phyloP scores from a whole-genome alignment of 2,888 invertebrate genomes.

The Villa cingulata region DNA sequence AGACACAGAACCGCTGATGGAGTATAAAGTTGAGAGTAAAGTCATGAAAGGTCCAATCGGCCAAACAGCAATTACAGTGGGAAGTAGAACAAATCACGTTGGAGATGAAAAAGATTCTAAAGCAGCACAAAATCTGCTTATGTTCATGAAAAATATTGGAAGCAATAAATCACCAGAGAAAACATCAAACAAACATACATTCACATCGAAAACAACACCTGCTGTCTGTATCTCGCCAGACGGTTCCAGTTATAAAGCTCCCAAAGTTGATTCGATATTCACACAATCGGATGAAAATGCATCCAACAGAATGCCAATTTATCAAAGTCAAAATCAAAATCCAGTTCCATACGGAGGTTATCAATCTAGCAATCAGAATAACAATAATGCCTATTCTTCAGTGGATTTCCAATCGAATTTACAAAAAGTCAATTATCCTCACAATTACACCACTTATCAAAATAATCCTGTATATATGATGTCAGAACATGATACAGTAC shows the following conservation, averaged over 20 bases:
- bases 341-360: not conserved
- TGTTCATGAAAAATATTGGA: conserved; percentile 42
- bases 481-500: not conserved
- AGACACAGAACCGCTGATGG: conserved; percentile 38
- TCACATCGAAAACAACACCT: conserved; percentile 14
- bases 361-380: not conserved
- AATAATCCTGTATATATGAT: not conserved
- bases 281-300: conserved; percentile 26
- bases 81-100: conserved; percentile 25
- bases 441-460: not conserved
- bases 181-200: not conserved
- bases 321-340: conserved; percentile 11
- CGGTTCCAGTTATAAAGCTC: conserved; percentile 30
- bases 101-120: conserved; percentile 38
- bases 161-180: conserved; percentile 26
- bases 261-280: conserved; percentile 29
- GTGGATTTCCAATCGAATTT: not conserved
- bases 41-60: conserved; percentile 65
- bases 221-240: conserved; percentile 28
- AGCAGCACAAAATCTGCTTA: conserved; percentile 40
- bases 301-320: conserved; percentile 24
- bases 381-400: not conserved
- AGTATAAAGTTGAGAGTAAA: conserved; percentile 52
- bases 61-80: conserved; percentile 53
- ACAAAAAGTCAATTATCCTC: not conserved